Conservation (phyloP, 2,888 invertebrate species). For the Mystacides longicornis region DNA sequence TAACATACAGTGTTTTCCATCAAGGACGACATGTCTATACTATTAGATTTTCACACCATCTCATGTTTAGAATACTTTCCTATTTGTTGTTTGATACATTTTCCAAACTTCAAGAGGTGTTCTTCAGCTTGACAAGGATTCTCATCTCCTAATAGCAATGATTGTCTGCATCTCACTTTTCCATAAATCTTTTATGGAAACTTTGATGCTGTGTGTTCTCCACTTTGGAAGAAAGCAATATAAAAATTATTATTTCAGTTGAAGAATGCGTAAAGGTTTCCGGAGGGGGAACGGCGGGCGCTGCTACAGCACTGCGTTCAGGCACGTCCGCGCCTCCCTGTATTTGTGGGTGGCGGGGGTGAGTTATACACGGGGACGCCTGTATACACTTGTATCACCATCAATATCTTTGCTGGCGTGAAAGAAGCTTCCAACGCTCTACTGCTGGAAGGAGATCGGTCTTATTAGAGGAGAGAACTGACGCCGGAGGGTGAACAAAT, state of each 20-base stretch:
- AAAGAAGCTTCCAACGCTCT: too few species aligned
- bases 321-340: slow-evolving; percentile 20
- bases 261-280: slow-evolving; percentile 13
- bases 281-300: slow-evolving; percentile 2
- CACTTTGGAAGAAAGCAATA: slow-evolving; percentile 18
- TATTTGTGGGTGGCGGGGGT: slow-evolving; percentile 7
- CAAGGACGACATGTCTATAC: too few species aligned
- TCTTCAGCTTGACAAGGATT: too few species aligned
- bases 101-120: too few species aligned
- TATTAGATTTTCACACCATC: neutral
- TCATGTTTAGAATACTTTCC: too few species aligned
- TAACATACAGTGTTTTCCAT: too few species aligned
- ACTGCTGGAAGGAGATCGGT: too few species aligned
- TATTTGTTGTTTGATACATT: too few species aligned
- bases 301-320: slow-evolving; percentile 3
- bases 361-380: slow-evolving; percentile 9
- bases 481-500: neutral
- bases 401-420: neutral
- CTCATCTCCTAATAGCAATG: too few species aligned
- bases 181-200: neutral
- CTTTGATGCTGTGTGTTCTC: neutral
- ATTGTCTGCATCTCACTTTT: too few species aligned
- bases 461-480: too few species aligned
- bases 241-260: slow-evolving; percentile 27
- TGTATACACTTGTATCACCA: neutral